Percentiles rank a stretch among this genome's conserved stretches.
These are phyloP conservation scores for Liolophura sinensis DNA, from an alignment of 1,140 invertebrate genomes.

Conservation along the genomic window DNA sequence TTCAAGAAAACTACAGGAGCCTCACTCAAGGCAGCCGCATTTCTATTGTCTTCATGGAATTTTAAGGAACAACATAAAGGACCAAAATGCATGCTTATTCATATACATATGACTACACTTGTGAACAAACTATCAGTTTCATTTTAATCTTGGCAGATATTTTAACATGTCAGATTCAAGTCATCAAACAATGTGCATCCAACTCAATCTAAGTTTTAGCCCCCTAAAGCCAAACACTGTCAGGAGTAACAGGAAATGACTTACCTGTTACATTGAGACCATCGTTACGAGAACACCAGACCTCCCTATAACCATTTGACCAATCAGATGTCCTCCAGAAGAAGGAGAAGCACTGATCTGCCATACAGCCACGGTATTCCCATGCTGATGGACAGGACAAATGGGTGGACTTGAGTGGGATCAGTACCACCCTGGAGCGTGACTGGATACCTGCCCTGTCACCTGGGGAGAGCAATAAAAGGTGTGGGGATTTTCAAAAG, in stretches of 20 bases:
- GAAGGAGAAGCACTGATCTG: slow-evolving; percentile 59
- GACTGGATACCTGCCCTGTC: slow-evolving; percentile 56
- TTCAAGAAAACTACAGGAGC: too few relatives aligned
- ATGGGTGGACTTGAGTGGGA: slow-evolving; percentile 44
- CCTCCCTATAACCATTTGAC: slow-evolving; percentile 33
- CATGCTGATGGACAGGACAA: slow-evolving; percentile 58
- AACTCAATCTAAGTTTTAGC: neutral
- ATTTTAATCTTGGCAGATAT: too few relatives aligned
- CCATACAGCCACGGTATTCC: slow-evolving; percentile 60
- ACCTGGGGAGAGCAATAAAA: neutral
- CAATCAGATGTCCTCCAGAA: slow-evolving; percentile 51
- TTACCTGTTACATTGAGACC: slow-evolving; percentile 59
- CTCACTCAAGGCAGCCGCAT: too few relatives aligned
- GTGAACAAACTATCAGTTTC: too few relatives aligned
- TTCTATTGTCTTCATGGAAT: too few relatives aligned
- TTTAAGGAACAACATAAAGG: too few relatives aligned
- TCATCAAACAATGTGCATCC: too few relatives aligned
- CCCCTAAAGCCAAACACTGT: neutral
- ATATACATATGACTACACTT: too few relatives aligned
- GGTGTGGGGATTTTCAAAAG: neutral
- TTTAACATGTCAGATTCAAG: too few relatives aligned
- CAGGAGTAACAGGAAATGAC: slow-evolving; percentile 11
- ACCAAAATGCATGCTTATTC: too few relatives aligned
- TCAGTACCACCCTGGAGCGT: slow-evolving; percentile 58
- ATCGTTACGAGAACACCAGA: slow-evolving; percentile 60